Percentiles rank a stretch among this genome's conserved stretches.
phyloP scores from a whole-genome alignment of 2,888 invertebrate genomes.

The Caenorhabditis sp. region DNA sequence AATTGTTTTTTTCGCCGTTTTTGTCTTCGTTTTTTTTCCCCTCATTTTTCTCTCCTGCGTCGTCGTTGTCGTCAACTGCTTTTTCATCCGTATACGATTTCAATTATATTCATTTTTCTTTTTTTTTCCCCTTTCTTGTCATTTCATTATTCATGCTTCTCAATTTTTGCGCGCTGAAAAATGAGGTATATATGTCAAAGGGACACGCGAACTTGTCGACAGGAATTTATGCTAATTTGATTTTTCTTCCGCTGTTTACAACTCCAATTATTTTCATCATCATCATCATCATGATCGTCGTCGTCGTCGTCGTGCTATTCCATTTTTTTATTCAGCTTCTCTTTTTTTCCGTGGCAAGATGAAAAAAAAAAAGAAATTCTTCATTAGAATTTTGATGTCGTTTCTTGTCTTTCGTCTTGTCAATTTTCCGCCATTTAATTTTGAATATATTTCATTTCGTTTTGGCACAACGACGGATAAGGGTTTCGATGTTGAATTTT shows the following conservation, averaged over 20 bases:
- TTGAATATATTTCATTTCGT: not conserved
- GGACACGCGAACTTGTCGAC: not conserved
- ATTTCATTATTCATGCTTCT: conserved; percentile 6
- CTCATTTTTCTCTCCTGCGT: conserved; percentile 13
- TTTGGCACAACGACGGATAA: not conserved
- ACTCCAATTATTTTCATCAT: too few species aligned
- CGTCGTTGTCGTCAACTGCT: conserved; percentile 11
- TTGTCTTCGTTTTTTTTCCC: not conserved
- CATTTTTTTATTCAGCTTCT: not conserved
- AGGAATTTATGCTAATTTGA: not conserved
- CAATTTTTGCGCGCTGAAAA: not conserved
- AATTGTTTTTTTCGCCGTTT: not conserved
- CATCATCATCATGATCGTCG: too few species aligned
- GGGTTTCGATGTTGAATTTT: not conserved
- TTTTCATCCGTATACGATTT: conserved; percentile 9
- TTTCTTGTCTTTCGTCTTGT: not conserved
- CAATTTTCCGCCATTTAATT: conserved; percentile 1
- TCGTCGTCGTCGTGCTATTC: not conserved
- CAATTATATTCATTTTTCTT: not conserved
- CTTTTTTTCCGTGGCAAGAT: not conserved
- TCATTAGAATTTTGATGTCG: not conserved
- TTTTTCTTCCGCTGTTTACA: too few species aligned
- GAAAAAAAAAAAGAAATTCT: not conserved
- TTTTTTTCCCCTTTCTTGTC: not conserved
- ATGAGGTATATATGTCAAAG: not conserved